Conservation (phyloP, 2,797 vertebrate species). For the Rhinogobio ventralis region DNA sequence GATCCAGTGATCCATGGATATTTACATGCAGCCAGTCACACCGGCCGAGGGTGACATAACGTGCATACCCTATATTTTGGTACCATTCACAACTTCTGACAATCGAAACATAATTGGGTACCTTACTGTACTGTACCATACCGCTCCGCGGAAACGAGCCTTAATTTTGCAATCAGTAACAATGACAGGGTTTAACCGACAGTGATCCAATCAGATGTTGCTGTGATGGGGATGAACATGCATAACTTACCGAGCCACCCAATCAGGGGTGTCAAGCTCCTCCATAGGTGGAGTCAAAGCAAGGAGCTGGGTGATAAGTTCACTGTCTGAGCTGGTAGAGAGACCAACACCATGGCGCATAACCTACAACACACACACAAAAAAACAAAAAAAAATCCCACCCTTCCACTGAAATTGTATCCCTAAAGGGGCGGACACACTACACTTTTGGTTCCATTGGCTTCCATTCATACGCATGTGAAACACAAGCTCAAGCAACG, state of each 20-base stretch:
- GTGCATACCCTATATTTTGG: too few relatives aligned
- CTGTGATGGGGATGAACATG: neutral
- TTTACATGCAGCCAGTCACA: too few relatives aligned
- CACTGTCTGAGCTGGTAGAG: conserved; percentile 97
- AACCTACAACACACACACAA: conserved; percentile 77
- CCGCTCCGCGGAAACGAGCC: too few relatives aligned
- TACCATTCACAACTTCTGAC: too few relatives aligned
- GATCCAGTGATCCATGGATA: too few relatives aligned
- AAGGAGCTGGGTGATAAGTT: conserved; percentile 96
- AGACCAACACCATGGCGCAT: conserved; percentile 96
- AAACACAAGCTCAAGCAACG: neutral
- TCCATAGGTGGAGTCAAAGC: conserved; percentile 94
- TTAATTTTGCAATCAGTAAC: neutral
- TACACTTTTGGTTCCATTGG: neutral
- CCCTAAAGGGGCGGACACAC: neutral
- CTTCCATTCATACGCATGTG: neutral
- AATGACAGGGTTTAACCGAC: neutral
- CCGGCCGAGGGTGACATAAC: too few relatives aligned
- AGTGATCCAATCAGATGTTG: neutral
- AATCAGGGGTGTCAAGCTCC: conserved; percentile 88
- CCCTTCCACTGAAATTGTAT: neutral
- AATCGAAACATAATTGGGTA: too few relatives aligned
- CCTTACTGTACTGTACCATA: too few relatives aligned
- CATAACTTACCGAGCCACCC: conserved; percentile 91
- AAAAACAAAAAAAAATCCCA: neutral